Conservation (phyloP, 2,888 invertebrate species). For the Oscheius myriophilus region DNA sequence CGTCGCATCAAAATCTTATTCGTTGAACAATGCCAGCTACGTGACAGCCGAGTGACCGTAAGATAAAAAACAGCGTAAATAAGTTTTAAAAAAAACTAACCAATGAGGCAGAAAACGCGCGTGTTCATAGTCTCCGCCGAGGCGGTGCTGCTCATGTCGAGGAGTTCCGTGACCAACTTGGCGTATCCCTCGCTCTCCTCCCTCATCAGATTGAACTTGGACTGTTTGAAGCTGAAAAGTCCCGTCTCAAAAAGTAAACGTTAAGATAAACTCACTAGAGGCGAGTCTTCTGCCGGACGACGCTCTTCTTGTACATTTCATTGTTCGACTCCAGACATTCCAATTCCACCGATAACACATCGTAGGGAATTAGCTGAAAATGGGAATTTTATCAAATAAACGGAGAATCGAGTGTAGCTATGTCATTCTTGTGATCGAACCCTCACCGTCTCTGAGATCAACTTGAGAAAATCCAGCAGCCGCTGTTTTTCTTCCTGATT, state of each 20-base stretch:
- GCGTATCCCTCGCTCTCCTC: conserved; percentile 99
- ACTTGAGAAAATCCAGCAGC: conserved; percentile 39
- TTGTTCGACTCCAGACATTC: conserved; percentile 49
- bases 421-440: too few relatives aligned
- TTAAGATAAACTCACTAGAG: conserved; percentile 54
- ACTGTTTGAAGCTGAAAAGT: conserved; percentile 89
- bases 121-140: conserved; percentile 28
- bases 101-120: conserved; percentile 36
- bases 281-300: conserved; percentile 63
- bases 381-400: not conserved
- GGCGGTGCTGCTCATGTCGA: conserved; percentile 36
- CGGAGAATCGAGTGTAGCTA: too few relatives aligned
- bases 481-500: conserved; percentile 30
- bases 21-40: too few relatives aligned
- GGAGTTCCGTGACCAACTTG: conserved; percentile 76
- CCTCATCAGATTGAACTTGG: conserved; percentile 96
- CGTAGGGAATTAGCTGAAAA: conserved; percentile 58
- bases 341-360: conserved; percentile 57
- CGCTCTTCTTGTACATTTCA: conserved; percentile 38
- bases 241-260: not conserved
- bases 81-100: too few relatives aligned
- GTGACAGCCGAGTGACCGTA: too few relatives aligned
- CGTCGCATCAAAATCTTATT: too few relatives aligned
- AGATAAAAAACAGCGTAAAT: too few relatives aligned
- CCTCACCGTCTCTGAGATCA: conserved; percentile 41